Conservation (phyloP, 2,797 vertebrate species). For the Podarcis siculus region DNA sequence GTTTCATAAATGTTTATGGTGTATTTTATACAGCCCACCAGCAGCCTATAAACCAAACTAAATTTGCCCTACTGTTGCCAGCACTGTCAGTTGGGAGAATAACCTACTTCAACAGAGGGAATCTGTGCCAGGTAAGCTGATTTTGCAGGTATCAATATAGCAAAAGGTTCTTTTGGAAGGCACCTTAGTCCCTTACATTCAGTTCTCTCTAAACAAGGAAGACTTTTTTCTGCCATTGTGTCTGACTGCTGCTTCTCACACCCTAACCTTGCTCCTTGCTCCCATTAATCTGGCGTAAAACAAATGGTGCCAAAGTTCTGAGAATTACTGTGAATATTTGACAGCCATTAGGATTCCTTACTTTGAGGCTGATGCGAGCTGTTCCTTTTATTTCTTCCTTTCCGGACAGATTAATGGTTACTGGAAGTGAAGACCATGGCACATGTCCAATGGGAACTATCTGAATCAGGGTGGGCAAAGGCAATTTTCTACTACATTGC, state of each 20-base stretch:
- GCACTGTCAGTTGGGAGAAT: background rate
- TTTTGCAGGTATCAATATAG: background rate
- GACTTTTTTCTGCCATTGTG: background rate
- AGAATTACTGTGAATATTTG: background rate
- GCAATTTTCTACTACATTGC: conserved; percentile 26
- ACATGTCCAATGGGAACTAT: conserved; percentile 17
- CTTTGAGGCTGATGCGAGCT: background rate
- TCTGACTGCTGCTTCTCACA: conserved; percentile 12
- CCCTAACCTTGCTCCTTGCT: background rate
- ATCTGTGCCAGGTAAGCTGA: background rate
- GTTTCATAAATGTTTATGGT: background rate
- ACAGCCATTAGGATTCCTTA: conserved; percentile 1
- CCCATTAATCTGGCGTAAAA: conserved; percentile 28
- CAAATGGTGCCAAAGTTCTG: background rate
- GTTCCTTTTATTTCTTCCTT: conserved; percentile 21
- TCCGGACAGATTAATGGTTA: conserved; percentile 15
- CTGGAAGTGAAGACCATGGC: background rate
- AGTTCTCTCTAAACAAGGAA: conserved; percentile 25
- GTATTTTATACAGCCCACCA: background rate
- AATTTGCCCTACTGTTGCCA: background rate
- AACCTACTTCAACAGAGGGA: background rate
- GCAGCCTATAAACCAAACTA: background rate
- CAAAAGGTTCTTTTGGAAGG: background rate
- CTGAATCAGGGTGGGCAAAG: conserved; percentile 17
- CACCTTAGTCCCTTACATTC: background rate